Conservation (phyloP, 2,797 vertebrate species). For the Alca torda region DNA sequence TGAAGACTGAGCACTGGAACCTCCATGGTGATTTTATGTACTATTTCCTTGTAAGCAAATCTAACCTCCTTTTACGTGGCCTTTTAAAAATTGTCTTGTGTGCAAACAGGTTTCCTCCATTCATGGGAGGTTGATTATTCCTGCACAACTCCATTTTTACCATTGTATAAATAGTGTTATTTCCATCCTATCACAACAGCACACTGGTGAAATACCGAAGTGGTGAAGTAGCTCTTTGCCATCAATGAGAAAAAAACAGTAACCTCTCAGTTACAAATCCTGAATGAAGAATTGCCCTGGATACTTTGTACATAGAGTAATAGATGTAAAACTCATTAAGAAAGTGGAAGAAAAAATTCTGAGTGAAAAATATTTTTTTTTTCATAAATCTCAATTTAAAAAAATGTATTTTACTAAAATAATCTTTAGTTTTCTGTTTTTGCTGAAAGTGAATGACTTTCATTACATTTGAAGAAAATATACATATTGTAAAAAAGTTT, state of each 20-base stretch:
- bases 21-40: neutral
- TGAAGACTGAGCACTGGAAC: rapidly evolving
- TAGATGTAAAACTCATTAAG: neutral
- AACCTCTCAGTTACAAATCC: neutral
- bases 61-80: neutral
- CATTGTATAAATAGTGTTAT: neutral
- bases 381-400: neutral
- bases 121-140: neutral
- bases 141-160: neutral
- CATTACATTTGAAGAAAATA: neutral
- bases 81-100: neutral
- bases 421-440: neutral
- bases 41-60: neutral
- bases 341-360: neutral
- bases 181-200: neutral
- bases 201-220: neutral
- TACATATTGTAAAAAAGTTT: rapidly evolving
- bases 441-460: neutral
- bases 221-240: neutral
- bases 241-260: neutral
- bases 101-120: neutral
- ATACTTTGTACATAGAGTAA: neutral
- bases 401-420: neutral
- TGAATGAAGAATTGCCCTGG: neutral
- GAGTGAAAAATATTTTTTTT: neutral